A percentile compares a stretch with the other conserved stretches of the same genome.
Conservation (phyloP, 1,140 invertebrate genomes). For the Zaprionus camerounensis region DNA sequence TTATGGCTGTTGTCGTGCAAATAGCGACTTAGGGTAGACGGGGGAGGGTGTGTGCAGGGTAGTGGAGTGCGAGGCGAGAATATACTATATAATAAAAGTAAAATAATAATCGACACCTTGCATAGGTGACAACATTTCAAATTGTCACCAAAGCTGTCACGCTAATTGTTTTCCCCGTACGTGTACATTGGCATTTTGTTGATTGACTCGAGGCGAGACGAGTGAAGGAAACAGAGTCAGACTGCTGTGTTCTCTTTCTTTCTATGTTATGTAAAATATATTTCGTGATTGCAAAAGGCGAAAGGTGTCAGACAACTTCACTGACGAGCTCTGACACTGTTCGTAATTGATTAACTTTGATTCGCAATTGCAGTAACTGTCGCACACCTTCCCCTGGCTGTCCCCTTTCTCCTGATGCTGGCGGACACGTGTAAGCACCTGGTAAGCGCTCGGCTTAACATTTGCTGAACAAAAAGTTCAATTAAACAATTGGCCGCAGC, state of each 20-base stretch:
- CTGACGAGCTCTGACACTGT: constrained; percentile 65
- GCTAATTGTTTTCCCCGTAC: constrained; percentile 71
- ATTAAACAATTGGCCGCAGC: constrained; percentile 29
- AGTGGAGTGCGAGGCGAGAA: not conserved
- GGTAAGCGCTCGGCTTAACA: constrained; percentile 20
- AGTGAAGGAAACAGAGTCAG: not conserved
- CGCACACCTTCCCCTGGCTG: not conserved
- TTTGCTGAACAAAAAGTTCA: constrained; percentile 26
- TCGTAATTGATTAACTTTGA: constrained; percentile 77
- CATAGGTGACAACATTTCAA: constrained; percentile 69
- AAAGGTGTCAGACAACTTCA: constrained; percentile 52
- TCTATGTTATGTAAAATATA: constrained; percentile 39
- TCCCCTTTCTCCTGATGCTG: not conserved
- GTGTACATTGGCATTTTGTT: constrained; percentile 38
- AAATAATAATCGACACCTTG: constrained; percentile 54
- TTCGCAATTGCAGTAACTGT: constrained; percentile 35
- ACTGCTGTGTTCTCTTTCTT: not conserved
- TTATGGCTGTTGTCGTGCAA: not conserved
- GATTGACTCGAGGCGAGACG: constrained; percentile 23
- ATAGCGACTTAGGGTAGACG: too few relatives aligned
- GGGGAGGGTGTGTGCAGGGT: not conserved
- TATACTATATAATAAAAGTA: constrained; percentile 33
- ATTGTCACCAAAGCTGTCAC: constrained; percentile 75
- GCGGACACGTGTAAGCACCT: constrained; percentile 36
- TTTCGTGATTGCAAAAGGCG: constrained; percentile 50